Conservation (phyloP, 2,888 invertebrate species). For the Drosophila helvetica region DNA sequence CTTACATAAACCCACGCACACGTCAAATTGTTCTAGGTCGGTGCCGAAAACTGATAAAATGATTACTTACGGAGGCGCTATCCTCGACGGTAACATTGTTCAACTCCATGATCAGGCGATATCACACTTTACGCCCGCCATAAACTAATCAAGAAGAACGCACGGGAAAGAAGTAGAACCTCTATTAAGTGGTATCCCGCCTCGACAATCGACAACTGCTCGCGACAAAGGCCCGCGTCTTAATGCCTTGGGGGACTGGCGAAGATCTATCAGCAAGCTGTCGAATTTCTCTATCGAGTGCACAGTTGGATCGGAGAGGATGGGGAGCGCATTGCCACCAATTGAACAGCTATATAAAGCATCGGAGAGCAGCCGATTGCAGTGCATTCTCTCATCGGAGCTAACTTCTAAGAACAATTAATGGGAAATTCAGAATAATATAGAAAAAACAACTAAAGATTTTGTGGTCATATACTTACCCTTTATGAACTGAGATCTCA, state of each 20-base stretch:
- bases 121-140: constrained; percentile 23
- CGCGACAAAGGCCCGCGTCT: constrained; percentile 38
- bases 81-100: constrained; percentile 53
- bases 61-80: constrained; percentile 48
- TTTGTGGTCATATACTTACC: not conserved
- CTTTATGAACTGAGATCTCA: not conserved
- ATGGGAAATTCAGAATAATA: not conserved
- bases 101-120: constrained; percentile 53
- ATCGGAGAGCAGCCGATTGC: constrained; percentile 7
- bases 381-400: not conserved
- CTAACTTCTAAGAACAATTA: not conserved
- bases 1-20: constrained; percentile 53
- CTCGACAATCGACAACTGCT: constrained; percentile 25
- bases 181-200: not conserved
- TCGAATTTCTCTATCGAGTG: constrained; percentile 58
- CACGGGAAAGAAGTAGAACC: constrained; percentile 3
- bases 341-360: constrained; percentile 26
- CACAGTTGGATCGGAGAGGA: constrained; percentile 42
- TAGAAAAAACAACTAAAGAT: not conserved
- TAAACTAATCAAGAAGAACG: constrained; percentile 28
- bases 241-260: constrained; percentile 26
- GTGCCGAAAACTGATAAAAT: not conserved
- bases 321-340: constrained; percentile 29
- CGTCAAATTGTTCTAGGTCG: not conserved
- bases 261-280: constrained; percentile 49